Evolutionary conservation across 2,888 invertebrate species (phyloP), one percentile per base, ranked within the genome.

Genomic region (Drosophila neotestacea): DNA sequence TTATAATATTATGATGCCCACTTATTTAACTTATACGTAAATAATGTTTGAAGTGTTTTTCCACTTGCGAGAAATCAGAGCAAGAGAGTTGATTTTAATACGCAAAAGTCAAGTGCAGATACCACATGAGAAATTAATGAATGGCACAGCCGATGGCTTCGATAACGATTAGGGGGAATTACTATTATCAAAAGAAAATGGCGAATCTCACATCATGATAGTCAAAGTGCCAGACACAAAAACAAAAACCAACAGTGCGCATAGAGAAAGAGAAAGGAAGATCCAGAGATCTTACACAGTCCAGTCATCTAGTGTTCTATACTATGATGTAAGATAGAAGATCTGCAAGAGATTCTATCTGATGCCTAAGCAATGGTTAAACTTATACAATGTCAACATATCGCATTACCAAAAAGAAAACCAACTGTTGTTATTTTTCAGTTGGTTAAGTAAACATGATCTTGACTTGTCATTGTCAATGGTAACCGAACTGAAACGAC

Each of bases 401-500:
- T 84, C 76, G 34, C 64, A 70, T 84, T 89, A 89, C 84, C 28
- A 28, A 30, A 22, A 30, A 30, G 30, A 6, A 5, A 46, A 36
- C 38, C 55, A 60, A 28, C 56, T 41, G 16, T 59, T 66, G 61
- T 65, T 42, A 38, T 85, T 89, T 90, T 90, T 89, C 90, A 79
- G 74, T 74, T 86, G 85, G 90, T 90, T 90, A 90, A 73, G 64
- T 81, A 77, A 86, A 91, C 89, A 91, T 90, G 91, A 91, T 90
- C 91, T 90, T 77, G 69, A 73, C 79, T 77, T 81, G 82, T 81
- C 81, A 81, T 85, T 89, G 88, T 86, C 81, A 72, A 65, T 64
- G 82, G 58, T 66, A 72, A 73, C 48, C 78, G 70, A 79, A 69
- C 73, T 74, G 87, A 63, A 61, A 85, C 81, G 61, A 36, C 44